Evolutionary conservation across 2,888 invertebrate species (phyloP).

Genomic region (Pristionchus mayeri): DNA sequence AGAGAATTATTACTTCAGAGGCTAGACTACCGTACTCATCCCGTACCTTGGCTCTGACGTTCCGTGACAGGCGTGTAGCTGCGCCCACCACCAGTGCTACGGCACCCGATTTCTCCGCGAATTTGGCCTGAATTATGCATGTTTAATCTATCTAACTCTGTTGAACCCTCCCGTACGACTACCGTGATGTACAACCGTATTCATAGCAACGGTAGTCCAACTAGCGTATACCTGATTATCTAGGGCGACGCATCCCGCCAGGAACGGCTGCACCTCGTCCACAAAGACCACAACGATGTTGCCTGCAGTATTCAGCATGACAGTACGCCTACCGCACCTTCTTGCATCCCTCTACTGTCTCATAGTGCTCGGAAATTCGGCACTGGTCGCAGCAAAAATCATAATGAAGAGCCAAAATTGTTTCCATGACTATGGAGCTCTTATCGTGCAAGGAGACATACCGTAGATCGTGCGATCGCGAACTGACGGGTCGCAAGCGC

Average conservation of each 20-base stretch:
- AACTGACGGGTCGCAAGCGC: slow-evolving; percentile 41
- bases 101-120: slow-evolving; percentile 68
- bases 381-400: too few relatives aligned
- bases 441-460: too few relatives aligned
- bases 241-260: slow-evolving; percentile 66
- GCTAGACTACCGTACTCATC: not conserved
- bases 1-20: too few relatives aligned
- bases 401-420: too few relatives aligned
- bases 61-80: slow-evolving; percentile 53
- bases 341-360: too few relatives aligned
- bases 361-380: too few relatives aligned
- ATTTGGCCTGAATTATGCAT: slow-evolving; percentile 57
- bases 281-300: slow-evolving; percentile 69
- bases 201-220: too few relatives aligned
- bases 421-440: too few relatives aligned
- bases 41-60: slow-evolving; percentile 31
- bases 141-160: not conserved
- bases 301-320: slow-evolving; percentile 44
- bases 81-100: slow-evolving; percentile 67
- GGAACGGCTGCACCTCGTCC: slow-evolving; percentile 67
- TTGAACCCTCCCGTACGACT: not conserved
- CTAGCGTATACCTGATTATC: slow-evolving; percentile 63
- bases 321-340: too few relatives aligned
- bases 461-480: slow-evolving; percentile 63
- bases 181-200: not conserved